Percentiles rank a stretch among this genome's conserved stretches.
Conservation (phyloP, 2,888 invertebrate genomes). For the Prosapia bicincta region DNA sequence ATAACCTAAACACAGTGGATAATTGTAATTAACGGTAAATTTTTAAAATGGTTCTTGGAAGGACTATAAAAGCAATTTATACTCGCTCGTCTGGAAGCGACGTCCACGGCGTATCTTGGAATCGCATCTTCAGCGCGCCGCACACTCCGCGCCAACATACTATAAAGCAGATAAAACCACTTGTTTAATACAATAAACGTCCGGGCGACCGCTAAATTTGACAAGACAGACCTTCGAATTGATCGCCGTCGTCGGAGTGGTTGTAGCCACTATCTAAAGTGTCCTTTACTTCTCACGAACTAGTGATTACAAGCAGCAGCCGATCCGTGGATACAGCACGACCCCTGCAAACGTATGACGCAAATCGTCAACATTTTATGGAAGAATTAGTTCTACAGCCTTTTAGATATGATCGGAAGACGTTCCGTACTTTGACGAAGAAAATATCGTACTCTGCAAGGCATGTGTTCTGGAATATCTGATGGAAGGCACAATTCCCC, state of each 20-base stretch:
- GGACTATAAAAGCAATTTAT: no score
- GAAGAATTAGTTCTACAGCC: neutral
- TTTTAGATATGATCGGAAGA: neutral
- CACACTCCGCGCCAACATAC: no score
- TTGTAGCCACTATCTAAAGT: neutral
- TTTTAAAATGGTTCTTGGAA: no score
- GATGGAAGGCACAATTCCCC: no score
- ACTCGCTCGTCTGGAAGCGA: no score
- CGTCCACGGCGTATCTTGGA: no score
- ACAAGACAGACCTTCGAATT: neutral
- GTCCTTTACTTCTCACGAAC: neutral
- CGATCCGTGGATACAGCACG: neutral
- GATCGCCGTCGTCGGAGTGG: neutral
- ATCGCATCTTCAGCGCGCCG: no score
- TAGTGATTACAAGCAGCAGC: neutral
- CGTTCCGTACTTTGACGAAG: neutral
- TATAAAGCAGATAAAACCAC: neutral
- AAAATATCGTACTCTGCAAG: neutral
- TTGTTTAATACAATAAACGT: neutral
- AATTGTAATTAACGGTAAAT: no score
- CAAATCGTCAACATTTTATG: neutral
- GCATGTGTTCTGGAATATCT: neutral
- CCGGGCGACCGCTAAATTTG: neutral
- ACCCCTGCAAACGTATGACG: neutral
- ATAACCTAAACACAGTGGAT: no score